A percentile compares a stretch with the other conserved stretches of the same genome.
These are phyloP conservation scores for Patella vulgata DNA, from an alignment of 1,140 invertebrate genomes.

Conservation along the genomic window DNA sequence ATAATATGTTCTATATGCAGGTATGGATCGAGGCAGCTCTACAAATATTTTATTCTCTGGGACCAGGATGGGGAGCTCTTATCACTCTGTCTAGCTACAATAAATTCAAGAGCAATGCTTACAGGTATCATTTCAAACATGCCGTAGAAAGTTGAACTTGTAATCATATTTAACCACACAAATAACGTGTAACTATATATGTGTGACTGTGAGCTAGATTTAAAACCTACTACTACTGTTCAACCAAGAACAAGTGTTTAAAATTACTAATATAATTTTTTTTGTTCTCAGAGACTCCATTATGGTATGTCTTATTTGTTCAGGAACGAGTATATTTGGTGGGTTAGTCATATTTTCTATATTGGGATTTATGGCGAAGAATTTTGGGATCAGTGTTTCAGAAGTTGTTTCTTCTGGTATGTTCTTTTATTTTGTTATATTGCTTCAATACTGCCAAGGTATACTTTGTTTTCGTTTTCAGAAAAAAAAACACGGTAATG, in stretches of 20 bases:
- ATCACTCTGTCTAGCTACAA: slow-evolving; percentile 74
- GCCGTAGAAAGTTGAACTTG: too few species aligned
- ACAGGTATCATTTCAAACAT: too few species aligned
- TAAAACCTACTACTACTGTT: too few species aligned
- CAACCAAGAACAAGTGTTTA: too few species aligned
- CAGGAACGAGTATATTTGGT: slow-evolving; percentile 45
- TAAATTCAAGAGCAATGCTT: slow-evolving; percentile 72
- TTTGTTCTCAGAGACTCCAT: slow-evolving; percentile 48
- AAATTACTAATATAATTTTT: too few species aligned
- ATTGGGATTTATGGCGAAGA: slow-evolving; percentile 51
- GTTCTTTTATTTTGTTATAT: slow-evolving; percentile 71
- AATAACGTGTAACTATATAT: too few species aligned
- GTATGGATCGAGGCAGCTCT: slow-evolving; percentile 84
- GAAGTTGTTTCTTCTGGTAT: slow-evolving; percentile 31
- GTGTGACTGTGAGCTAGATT: too few species aligned
- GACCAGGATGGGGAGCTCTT: slow-evolving; percentile 79
- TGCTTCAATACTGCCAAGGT: too few species aligned
- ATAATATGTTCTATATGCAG: slow-evolving; percentile 2
- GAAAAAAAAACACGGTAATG: too few species aligned
- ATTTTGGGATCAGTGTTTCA: slow-evolving; percentile 23
- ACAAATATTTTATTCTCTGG: slow-evolving; percentile 86
- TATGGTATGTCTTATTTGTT: slow-evolving; percentile 30
- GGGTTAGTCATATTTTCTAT: slow-evolving; percentile 54
- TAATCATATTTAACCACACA: too few species aligned
- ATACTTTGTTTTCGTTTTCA: too few species aligned